Base-by-base conservation (phyloP, 2,888 invertebrate species). In the Aspidiotus rigidus region DNA sequence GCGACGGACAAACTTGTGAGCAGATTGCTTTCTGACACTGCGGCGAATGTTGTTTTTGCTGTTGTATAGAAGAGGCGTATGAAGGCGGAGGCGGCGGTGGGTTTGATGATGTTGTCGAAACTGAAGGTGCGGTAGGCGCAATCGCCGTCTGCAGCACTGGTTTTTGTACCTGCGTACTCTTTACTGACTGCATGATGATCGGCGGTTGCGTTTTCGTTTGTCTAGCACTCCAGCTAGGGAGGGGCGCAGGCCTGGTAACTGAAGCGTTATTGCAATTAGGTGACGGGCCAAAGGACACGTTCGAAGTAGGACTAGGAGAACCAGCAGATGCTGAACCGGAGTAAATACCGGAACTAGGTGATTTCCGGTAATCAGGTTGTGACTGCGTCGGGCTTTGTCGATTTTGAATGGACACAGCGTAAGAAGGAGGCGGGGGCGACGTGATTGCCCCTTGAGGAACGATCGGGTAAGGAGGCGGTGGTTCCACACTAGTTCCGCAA, bases 151-250 rank as follows among this genome's bases (percentile, higher is more conserved):
- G 96, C 73, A 95, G 81, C 41, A 94, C 87, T 0, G 96, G 96
- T 78, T 95, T 96, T 77, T 93, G 93, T 54, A 93, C 94, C 79
- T 94, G 93, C 16, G 93, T 93, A 80, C 93, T 93, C 78, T 93
- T 93, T 16, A 96, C 96, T 42, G 93, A 92, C 78, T 95, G 94
- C 93, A 95, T 96, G 72, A 96, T 94, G 73, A 96, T 91, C 8
- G 94, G 93, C 62, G 93, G 89, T 76, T 93, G 93, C 17, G 93
- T 88, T 76, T 89, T 90, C 54, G 92, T 87, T 78, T 94, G 94
- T 63, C 89, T 82, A 69, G 91, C 89, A 70, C 88, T 87, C 86
- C 93, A 90, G 61, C 90, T 88, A 77, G 87, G 88, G 69, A 90
- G 80, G 6, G 93, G 90, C 72, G 90, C 88, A 7, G 91, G 90